A percentile compares a stretch with the other conserved stretches of the same genome.
phyloP scores from a whole-genome alignment of 1,140 invertebrate genomes.

The Pristionchus pacificus region DNA sequence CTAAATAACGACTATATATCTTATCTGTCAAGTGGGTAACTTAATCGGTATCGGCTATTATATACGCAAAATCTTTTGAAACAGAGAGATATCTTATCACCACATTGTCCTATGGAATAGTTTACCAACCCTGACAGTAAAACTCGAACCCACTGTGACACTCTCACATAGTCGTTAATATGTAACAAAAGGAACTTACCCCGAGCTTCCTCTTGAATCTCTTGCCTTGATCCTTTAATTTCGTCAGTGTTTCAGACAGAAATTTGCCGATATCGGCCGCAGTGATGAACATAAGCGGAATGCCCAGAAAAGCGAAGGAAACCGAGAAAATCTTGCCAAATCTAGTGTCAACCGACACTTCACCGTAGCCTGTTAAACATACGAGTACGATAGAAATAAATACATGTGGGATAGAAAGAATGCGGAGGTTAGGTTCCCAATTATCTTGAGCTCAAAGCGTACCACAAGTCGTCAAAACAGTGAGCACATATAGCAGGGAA shows the following conservation, averaged over 20 bases:
- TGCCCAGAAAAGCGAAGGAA: constrained; percentile 56
- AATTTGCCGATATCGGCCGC: constrained; percentile 58
- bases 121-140: too few relatives aligned
- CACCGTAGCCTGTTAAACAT: constrained; percentile 49
- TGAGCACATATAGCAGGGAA: constrained; percentile 52
- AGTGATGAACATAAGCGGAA: constrained; percentile 58
- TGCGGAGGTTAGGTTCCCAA: too few relatives aligned
- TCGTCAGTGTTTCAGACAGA: constrained; percentile 55
- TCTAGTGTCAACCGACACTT: constrained; percentile 57
- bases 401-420: too few relatives aligned
- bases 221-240: constrained; percentile 54
- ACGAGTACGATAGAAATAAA: too few relatives aligned
- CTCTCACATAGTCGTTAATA: too few relatives aligned
- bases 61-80: too few relatives aligned
- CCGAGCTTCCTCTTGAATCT: constrained; percentile 43
- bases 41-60: not conserved
- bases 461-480: constrained; percentile 57
- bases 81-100: too few relatives aligned
- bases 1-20: not conserved
- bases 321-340: constrained; percentile 57
- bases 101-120: too few relatives aligned
- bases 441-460: too few relatives aligned
- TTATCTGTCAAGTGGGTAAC: not conserved
- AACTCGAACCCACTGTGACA: too few relatives aligned
- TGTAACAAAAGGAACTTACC: constrained; percentile 28